phyloP scores from a whole-genome alignment of 2,888 invertebrate genomes.

The Encarsia formosa region DNA sequence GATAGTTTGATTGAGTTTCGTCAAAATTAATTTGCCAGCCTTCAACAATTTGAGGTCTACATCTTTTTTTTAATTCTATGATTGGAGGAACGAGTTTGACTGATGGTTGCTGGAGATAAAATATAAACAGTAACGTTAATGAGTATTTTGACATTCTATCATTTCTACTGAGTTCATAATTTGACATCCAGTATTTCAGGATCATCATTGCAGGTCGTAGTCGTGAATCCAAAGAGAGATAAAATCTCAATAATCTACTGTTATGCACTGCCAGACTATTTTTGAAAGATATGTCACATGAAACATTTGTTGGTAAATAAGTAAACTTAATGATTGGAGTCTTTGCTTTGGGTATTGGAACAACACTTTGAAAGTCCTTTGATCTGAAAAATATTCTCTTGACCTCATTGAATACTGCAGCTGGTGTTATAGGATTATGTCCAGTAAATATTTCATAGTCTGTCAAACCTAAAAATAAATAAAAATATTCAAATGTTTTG shows the following conservation, averaged over 20 bases:
- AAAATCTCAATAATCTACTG: slow-evolving; percentile 61
- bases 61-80: slow-evolving; percentile 50
- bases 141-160: slow-evolving; percentile 67
- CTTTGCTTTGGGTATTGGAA: slow-evolving; percentile 67
- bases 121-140: slow-evolving; percentile 63
- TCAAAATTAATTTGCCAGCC: slow-evolving; percentile 62
- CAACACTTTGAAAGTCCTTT: slow-evolving; percentile 56
- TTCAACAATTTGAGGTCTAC: slow-evolving; percentile 48
- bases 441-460: slow-evolving; percentile 30
- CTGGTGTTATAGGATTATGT: slow-evolving; percentile 2
- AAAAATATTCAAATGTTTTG: not conserved
- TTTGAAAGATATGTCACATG: slow-evolving; percentile 71
- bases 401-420: slow-evolving; percentile 45
- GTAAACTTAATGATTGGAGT: slow-evolving; percentile 75
- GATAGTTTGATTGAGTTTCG: slow-evolving; percentile 37
- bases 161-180: slow-evolving; percentile 44
- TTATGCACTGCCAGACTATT: slow-evolving; percentile 68
- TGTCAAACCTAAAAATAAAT: slow-evolving; percentile 28
- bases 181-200: slow-evolving; percentile 69
- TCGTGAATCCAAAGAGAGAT: slow-evolving; percentile 58
- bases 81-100: slow-evolving; percentile 58
- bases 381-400: slow-evolving; percentile 50
- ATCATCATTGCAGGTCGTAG: slow-evolving; percentile 61
- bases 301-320: slow-evolving; percentile 59
- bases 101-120: slow-evolving; percentile 64